Percentiles rank a stretch among this genome's conserved stretches.
Evolutionary conservation across 1,140 invertebrate genomes (phyloP).

Genomic region (Dufourea novaeangliae): DNA sequence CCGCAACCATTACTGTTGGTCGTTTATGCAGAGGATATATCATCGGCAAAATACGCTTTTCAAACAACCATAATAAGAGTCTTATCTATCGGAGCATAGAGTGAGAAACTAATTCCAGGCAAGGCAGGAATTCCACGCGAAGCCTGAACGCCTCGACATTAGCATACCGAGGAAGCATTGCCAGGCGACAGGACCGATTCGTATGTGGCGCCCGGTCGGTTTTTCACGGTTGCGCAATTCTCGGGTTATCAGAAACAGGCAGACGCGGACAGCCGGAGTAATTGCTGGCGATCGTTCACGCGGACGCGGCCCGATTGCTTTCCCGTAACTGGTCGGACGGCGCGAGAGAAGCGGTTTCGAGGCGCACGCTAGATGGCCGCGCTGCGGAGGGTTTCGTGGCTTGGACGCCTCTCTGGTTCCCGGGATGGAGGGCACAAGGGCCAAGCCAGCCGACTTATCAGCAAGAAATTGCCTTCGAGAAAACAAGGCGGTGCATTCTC

Average conservation of each 20-base stretch:
- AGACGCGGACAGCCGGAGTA: constrained; percentile 26
- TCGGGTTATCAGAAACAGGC: constrained; percentile 17
- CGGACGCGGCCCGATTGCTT: constrained; percentile 22
- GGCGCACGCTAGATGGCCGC: neutral
- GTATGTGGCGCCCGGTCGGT: neutral
- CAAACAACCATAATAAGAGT: neutral
- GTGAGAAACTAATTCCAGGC: constrained; percentile 28
- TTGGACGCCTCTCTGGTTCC: constrained; percentile 12
- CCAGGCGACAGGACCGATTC: neutral
- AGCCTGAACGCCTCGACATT: neutral
- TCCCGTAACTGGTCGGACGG: constrained; percentile 6
- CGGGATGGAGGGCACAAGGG: neutral
- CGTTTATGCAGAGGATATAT: no score
- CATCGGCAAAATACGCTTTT: neutral
- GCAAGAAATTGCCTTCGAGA: constrained; percentile 63
- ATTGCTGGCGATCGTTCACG: constrained; percentile 41
- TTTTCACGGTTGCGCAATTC: constrained; percentile 7
- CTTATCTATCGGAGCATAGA: neutral
- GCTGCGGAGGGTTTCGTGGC: neutral
- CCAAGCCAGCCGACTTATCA: constrained; percentile 56
- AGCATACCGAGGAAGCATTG: constrained; percentile 14
- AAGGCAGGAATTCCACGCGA: constrained; percentile 1
- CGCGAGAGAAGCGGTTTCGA: constrained; percentile 9
- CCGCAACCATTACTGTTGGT: no score
- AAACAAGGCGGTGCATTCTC: constrained; percentile 64